Base-by-base conservation (phyloP, 2,888 invertebrate species). In the Hoplodrina blanda region DNA sequence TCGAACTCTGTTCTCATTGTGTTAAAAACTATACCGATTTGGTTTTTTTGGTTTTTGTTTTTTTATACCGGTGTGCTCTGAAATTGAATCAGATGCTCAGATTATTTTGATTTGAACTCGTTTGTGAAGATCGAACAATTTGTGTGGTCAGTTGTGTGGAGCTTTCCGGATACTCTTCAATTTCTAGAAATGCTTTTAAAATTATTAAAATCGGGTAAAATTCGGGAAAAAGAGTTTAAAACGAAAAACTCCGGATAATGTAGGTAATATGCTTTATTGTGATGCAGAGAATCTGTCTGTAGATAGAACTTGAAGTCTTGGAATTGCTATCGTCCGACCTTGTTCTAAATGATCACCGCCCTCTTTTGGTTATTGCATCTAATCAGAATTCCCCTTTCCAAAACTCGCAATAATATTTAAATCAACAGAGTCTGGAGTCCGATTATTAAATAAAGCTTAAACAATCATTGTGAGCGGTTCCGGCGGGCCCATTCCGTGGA, bases 1-100 rank as follows among this genome's bases (percentile, higher is more conserved):
- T 78, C 70, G 68, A 84, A 80, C 79, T 80, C 81, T 85, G 76
- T 80, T 66, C 50, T 50, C 19, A 73, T 76, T 79, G 69, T 71
- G 25, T 81, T 78, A 82, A 71, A 80, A 79, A 80, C 74, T 81
- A 63, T 67, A n/a, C 37, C 15, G 44, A 37, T 62, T 57, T 53
- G 50, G 15, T n/a, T 2, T 59, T 59, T 57, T 50, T 60, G 57
- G 11, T 59, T 20, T 56, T 53, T 57, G 13, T 55, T 20, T 56
- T 69, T 73, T 41, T 56, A 55, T 30, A 33, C 53, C 41, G 20
- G 37, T 67, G 64, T 68, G 60, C 20, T 60, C 57, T 65, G 65
- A 62, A 71, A 74, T 76, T 81, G 72, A 75, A 78, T 78, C 69
- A 57, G 64, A 64, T 75, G 64, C 65, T 78, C 65, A 57, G 59